Base-by-base conservation (phyloP, 2,888 invertebrate species). In the Hoplodrina ambigua region DNA sequence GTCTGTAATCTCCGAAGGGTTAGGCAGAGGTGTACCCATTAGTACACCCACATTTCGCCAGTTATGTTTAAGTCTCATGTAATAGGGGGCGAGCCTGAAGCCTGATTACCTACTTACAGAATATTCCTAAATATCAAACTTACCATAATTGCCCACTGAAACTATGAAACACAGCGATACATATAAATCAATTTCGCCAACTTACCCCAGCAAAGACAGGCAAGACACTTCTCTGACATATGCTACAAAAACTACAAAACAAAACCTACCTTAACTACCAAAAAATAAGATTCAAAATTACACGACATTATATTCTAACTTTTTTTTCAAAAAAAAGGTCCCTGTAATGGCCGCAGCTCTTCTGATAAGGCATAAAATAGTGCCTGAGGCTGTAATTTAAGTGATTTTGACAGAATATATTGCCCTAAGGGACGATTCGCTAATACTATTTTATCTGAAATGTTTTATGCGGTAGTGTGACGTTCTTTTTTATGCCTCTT, bases 331-430 rank as follows among this genome's bases (percentile, higher is more conserved):
- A 75, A 84, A 82, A 84, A 84, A 86, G 81, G 83, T 82, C 72
- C 55, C 67, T 49, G 69, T 82, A 86, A 89, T 82, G 80, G 82
- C 69, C 72, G 33, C 59, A 86, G 86, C 86, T 84, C 84, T 86
- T 75, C 84, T 88, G 91, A 92, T 92, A 91, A 90, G 88, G 86
- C 86, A 87, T 91, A 89, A 91, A 90, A 91, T 92, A 91, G 89
- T 89, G 89, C 85, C 86, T 75, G 78, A 71, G 87, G 88, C 83
- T 89, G 87, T 90, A 89, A 91, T 91, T 90, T 89, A 92, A 91
- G 91, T 90, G 91, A 90, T 89, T 91, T 88, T 87, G 88, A 89
- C 88, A 81, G 85, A 81, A 87, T 87, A 90, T 90, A 88, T 87
- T 75, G 80, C 87, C 86, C 77, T 57, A 19, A 81, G 85, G 88